A percentile compares a stretch with the other conserved stretches of the same genome.
Evolutionary conservation across 1,140 invertebrate species (phyloP).

Genomic region (Palaemon carinicauda): DNA sequence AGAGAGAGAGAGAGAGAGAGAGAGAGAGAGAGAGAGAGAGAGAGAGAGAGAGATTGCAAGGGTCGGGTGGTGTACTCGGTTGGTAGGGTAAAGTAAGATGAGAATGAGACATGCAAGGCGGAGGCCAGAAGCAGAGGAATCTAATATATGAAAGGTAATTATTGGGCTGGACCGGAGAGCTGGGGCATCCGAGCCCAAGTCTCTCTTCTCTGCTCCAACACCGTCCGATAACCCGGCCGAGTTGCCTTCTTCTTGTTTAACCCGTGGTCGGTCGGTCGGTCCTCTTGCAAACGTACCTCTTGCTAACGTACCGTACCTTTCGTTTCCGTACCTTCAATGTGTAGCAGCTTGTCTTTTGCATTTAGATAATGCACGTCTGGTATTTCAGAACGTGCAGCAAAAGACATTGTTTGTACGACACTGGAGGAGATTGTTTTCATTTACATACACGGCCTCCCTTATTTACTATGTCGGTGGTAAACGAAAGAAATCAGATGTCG

Average conservation of each 20-base stretch:
- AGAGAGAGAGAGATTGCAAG: neutral
- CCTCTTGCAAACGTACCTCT: neutral
- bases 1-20: too few species aligned
- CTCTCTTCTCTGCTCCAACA: neutral
- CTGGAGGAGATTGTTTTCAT: neutral
- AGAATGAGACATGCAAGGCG: constrained; percentile 16
- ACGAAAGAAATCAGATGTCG: too few species aligned
- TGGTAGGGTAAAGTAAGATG: neutral
- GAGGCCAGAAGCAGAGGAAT: constrained; percentile 19
- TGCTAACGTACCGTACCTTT: neutral
- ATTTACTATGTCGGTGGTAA: too few species aligned
- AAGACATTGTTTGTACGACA: too few species aligned
- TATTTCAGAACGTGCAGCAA: neutral
- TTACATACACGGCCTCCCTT: neutral
- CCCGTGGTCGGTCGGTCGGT: neutral
- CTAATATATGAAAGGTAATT: constrained; percentile 39
- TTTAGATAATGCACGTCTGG: neutral
- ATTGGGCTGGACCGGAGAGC: constrained; percentile 13
- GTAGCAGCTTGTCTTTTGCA: neutral
- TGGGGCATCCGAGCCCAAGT: constrained; percentile 12
- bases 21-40: too few species aligned
- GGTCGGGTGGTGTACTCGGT: neutral
- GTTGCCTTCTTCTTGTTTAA: neutral
- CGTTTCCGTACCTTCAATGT: neutral
- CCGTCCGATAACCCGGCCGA: neutral